A percentile compares a stretch with the other conserved stretches of the same genome.
These are phyloP conservation scores for Zosterops pallidus DNA, from an alignment of 2,113 vertebrate species.

Conservation along the genomic window DNA sequence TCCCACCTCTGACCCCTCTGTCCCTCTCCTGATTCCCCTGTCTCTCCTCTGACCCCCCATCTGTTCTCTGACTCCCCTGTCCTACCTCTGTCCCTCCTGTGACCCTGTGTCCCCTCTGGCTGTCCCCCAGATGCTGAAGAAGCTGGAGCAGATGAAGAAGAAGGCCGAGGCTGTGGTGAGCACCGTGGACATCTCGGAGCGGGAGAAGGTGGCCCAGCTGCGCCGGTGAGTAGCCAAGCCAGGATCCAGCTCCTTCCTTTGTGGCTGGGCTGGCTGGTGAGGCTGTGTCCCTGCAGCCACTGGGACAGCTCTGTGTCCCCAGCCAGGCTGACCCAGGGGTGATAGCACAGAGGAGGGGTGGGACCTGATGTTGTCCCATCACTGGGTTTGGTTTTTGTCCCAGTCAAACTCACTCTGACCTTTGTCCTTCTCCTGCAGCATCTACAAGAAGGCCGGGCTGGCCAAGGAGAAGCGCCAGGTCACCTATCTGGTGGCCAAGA, in stretches of 20 bases:
- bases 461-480: constrained; percentile 93
- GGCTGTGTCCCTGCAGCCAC: not conserved
- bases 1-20: too few species aligned
- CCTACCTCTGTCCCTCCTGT: too few species aligned
- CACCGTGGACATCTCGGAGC: constrained; percentile 92
- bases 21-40: too few species aligned
- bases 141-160: constrained; percentile 94
- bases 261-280: not conserved
- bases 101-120: accelerated
- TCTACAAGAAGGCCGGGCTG: constrained; percentile 94
- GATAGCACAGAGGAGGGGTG: accelerated
- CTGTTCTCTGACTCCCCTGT: too few species aligned
- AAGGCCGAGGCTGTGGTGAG: constrained; percentile 93
- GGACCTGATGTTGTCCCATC: not conserved
- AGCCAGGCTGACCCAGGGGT: accelerated
- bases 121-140: constrained; percentile 87
- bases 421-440: constrained; percentile 68
- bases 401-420: not conserved
- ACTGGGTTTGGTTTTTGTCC: not conserved
- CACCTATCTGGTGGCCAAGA: constrained; percentile 92
- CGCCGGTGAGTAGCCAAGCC: constrained; percentile 76
- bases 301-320: not conserved
- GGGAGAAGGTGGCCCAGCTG: constrained; percentile 91
- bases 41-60: too few species aligned
- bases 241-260: not conserved